Evolutionary conservation across 2,113 vertebrate species (phyloP).

Genomic region (Ornithorhynchus anatinus): DNA sequence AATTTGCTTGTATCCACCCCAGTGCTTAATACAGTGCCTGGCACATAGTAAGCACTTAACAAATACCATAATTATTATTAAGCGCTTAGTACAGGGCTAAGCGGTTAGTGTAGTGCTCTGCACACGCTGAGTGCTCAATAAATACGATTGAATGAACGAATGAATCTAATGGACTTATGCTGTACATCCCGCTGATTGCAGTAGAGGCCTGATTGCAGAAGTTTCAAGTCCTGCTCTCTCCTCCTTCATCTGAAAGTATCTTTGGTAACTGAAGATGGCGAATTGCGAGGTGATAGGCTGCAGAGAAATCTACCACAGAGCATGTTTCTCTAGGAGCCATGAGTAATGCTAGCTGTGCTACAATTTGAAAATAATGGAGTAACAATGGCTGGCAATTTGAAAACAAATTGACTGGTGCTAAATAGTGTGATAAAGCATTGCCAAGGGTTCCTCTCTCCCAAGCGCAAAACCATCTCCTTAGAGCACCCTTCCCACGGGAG

Average conservation of each 20-base stretch:
- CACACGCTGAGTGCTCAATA: too few relatives aligned
- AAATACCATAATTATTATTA: too few relatives aligned
- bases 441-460: background rate
- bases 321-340: fast-evolving
- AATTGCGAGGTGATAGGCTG: background rate
- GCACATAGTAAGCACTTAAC: too few relatives aligned
- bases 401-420: background rate
- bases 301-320: background rate
- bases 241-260: background rate
- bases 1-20: too few relatives aligned
- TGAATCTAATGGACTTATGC: too few relatives aligned
- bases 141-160: too few relatives aligned
- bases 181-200: background rate
- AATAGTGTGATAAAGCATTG: background rate
- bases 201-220: background rate
- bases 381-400: background rate
- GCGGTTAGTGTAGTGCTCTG: background rate
- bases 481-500: background rate
- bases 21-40: too few relatives aligned
- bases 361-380: background rate
- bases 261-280: background rate
- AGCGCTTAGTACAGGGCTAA: too few relatives aligned
- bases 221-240: background rate
- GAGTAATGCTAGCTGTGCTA: background rate
- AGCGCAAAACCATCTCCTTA: background rate